Base-by-base conservation (phyloP, 35 echinoderm and acorn worm species). In the Hemicentrotus pulcherrimus region DNA sequence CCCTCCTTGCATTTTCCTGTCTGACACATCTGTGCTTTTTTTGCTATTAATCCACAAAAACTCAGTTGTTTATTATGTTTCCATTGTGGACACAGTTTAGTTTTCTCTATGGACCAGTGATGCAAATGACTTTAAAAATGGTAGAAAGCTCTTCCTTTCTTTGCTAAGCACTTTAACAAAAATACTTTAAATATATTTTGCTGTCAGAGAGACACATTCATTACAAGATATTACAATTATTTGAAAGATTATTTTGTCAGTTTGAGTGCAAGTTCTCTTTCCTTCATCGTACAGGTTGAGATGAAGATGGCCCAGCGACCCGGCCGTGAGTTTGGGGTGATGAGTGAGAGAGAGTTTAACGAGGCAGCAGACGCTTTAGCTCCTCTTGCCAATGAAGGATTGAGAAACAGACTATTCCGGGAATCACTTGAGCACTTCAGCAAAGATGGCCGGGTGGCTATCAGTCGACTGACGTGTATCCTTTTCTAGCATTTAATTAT, bases 391-490 rank as follows among this genome's bases (percentile, higher is more conserved):
- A 98, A 97, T 88, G 98, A 99, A 94, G 96, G 95, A 24, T 48
- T 98, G 11, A 78, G 97, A 88, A 65, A 91, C 86, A 91, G 94
- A 31, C 95, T 99, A 4, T 97, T 98, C 91, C 47, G 47, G 0
- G 97, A 99, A 89, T 93, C 98, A 11, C 95, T 97, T 90, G 94
- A 92, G 22, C 97, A 98, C 31, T 95, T 45, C 92, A 98, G 97
- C 33, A 97, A 97, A 87, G 95, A 95, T 47, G 91, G 96, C 19
- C 95, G 95, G 31, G 96, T 99, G 11, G 94, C 96, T 15, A 92
- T 99, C 30, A 96, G 96, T 31, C 94, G 96, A 15, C 78, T 99
- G 31, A 95, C 98, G 13, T 97, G 98, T 99, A 99, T 98, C 98
- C 98, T 99, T 98, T 95, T 94, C n/a, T 35, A 31, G 35, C 35